Percentiles rank a stretch among this genome's conserved stretches.
phyloP scores from a whole-genome alignment of 2,888 invertebrate species.

The Peribatodes rhomboidaria region DNA sequence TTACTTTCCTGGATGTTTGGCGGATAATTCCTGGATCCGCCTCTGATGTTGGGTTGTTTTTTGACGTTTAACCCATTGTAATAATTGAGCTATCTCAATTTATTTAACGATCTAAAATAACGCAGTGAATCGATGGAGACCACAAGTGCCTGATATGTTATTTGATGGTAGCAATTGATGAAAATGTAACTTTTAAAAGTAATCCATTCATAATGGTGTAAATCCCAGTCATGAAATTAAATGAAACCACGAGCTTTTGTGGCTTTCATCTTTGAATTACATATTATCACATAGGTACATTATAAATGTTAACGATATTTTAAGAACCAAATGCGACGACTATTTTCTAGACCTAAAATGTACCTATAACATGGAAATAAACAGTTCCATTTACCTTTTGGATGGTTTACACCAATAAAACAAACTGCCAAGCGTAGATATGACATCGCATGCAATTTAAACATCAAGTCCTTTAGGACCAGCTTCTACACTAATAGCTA shows the following conservation, averaged over 20 bases:
- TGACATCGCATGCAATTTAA: constrained; percentile 61
- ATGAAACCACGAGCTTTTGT: constrained; percentile 8
- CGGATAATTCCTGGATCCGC: no score
- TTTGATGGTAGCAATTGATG: constrained; percentile 51
- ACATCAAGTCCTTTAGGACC: constrained; percentile 61
- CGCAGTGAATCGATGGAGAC: constrained; percentile 43
- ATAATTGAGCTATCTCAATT: not conserved
- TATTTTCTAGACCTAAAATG: not conserved
- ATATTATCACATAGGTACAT: not conserved
- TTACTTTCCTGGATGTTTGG: no score
- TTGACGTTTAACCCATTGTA: not conserved
- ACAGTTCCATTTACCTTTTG: constrained; percentile 16
- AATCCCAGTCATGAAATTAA: constrained; percentile 6
- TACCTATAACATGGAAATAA: constrained; percentile 15
- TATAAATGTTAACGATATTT: not conserved
- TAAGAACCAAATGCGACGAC: not conserved
- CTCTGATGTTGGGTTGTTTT: no score
- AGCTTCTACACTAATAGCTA: constrained; percentile 74
- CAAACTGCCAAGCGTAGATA: constrained; percentile 45
- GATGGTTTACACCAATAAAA: constrained; percentile 18
- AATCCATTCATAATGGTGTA: constrained; percentile 9
- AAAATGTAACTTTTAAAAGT: constrained; percentile 16
- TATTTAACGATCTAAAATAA: constrained; percentile 18
- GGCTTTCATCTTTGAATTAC: not conserved
- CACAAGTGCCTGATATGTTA: constrained; percentile 71